Percentiles rank a stretch among this genome's conserved stretches.
Evolutionary conservation across 2,113 vertebrate genomes (phyloP).

Genomic region (Octodon degus): DNA sequence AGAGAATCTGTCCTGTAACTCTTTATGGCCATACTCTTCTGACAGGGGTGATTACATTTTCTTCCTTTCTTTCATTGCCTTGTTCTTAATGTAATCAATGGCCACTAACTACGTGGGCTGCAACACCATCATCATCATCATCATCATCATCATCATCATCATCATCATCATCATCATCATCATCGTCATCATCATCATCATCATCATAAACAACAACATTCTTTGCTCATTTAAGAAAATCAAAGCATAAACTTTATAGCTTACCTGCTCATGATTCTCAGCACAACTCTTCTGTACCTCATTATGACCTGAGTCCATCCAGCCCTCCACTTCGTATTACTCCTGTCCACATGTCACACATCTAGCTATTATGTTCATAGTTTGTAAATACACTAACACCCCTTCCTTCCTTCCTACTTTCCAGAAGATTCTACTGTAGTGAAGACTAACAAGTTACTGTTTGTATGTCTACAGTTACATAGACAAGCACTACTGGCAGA

Average conservation of each 20-base stretch:
- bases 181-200: not conserved
- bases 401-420: not conserved
- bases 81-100: conserved; percentile 4
- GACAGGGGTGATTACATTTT: not conserved
- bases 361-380: not conserved
- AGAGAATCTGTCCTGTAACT: not conserved
- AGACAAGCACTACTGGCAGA: not conserved
- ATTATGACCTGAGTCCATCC: not conserved
- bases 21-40: not conserved
- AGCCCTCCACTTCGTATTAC: not conserved
- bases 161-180: not conserved
- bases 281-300: not conserved
- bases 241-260: not conserved
- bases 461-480: not conserved
- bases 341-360: not conserved
- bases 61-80: not conserved
- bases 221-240: not conserved
- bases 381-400: not conserved
- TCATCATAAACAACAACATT: not conserved
- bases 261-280: not conserved
- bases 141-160: no score
- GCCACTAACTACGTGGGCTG: not conserved
- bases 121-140: not conserved
- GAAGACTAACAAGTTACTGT: not conserved
- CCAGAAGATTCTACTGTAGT: not conserved